A percentile compares a stretch with the other conserved stretches of the same genome.
Conservation (phyloP, 1,140 invertebrate genomes). For the Drosophila cardini region DNA sequence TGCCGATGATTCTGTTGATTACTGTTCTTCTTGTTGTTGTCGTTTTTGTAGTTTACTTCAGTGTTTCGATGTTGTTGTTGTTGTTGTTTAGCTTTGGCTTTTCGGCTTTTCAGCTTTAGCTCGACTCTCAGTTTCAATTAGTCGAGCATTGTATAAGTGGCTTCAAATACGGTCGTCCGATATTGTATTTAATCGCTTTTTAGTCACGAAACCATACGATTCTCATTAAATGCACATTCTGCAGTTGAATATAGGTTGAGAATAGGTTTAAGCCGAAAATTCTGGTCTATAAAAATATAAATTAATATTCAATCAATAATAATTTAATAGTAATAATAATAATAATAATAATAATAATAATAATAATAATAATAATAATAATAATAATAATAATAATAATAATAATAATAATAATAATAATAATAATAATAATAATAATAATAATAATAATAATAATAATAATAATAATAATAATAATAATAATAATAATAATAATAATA, state of each 20-base stretch:
- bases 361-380: too few relatives aligned
- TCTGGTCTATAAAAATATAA: too few relatives aligned
- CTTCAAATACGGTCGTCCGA: background rate
- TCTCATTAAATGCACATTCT: slow-evolving; percentile 69
- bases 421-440: too few relatives aligned
- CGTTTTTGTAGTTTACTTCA: background rate
- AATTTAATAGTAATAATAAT: too few relatives aligned
- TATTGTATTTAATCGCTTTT: slow-evolving; percentile 33
- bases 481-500: too few relatives aligned
- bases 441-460: too few relatives aligned
- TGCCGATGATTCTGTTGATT: slow-evolving; percentile 18
- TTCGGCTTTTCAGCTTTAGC: slow-evolving; percentile 28
- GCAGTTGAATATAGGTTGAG: slow-evolving; percentile 6
- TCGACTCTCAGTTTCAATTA: slow-evolving; percentile 66
- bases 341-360: too few relatives aligned
- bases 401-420: too few relatives aligned
- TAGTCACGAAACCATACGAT: slow-evolving; percentile 52
- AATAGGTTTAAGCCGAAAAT: too few relatives aligned
- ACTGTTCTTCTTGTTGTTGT: slow-evolving; percentile 19
- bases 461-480: too few relatives aligned
- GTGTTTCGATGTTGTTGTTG: slow-evolving; percentile 1
- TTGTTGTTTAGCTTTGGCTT: slow-evolving; percentile 7
- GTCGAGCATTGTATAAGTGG: slow-evolving; percentile 59
- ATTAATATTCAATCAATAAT: too few relatives aligned
- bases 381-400: too few relatives aligned